Evolutionary conservation across 1,140 invertebrate species (phyloP).

Genomic region (Hirudo medicinalis): DNA sequence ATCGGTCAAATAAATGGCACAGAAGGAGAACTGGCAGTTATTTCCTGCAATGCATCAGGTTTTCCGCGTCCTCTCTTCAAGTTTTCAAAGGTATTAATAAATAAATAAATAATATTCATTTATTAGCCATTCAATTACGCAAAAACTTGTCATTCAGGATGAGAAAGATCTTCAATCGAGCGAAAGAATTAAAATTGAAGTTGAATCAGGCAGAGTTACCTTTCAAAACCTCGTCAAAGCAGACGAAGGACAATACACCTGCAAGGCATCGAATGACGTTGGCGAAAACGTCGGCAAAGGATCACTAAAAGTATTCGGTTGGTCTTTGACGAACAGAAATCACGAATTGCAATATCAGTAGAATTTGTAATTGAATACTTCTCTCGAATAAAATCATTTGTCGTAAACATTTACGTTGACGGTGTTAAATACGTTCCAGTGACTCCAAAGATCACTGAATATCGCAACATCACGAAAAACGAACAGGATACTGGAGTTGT

Average conservation of each 20-base stretch:
- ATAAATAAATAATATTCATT: no score
- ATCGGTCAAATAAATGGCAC: constrained; percentile 50
- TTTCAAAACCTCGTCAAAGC: constrained; percentile 47
- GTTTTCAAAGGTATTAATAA: constrained; percentile 18
- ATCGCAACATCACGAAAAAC: constrained; percentile 9
- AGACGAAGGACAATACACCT: constrained; percentile 78
- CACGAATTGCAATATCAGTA: no score
- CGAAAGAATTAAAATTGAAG: constrained; percentile 14
- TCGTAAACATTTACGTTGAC: no score
- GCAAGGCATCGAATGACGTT: constrained; percentile 65
- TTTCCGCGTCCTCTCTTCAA: constrained; percentile 56
- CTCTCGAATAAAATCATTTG: no score
- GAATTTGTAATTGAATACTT: no score
- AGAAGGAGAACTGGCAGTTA: constrained; percentile 59
- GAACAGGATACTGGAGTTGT: constrained; percentile 11
- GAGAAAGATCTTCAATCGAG: background rate
- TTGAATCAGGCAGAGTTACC: constrained; percentile 15
- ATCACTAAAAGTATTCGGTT: constrained; percentile 16
- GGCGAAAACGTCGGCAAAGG: constrained; percentile 49
- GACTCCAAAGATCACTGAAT: constrained; percentile 12
- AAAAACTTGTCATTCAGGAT: background rate
- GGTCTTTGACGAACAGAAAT: background rate
- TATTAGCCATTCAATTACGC: background rate
- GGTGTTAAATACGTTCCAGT: constrained; percentile 8
- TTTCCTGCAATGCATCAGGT: constrained; percentile 61